Base-by-base conservation (phyloP, 2,797 vertebrate genomes). In the Delichon dasypus region DNA sequence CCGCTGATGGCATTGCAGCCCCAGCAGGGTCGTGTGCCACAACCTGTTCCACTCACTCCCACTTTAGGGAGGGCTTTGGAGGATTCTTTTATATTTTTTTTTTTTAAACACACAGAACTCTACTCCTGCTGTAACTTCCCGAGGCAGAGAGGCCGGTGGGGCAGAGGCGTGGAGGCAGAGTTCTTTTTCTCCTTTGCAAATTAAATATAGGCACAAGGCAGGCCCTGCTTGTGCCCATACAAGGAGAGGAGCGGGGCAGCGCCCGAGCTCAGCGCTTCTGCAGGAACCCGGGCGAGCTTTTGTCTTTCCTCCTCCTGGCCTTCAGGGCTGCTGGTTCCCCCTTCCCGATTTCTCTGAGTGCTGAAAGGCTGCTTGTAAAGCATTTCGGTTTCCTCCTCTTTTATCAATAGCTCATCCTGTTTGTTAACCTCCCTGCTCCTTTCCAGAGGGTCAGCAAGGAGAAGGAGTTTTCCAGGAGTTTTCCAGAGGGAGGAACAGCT, bases 121-220 rank as follows among this genome's bases (percentile, higher is more conserved):
- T 64, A 16, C 53, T 90, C 86, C 65, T 76, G 64, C 25, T 91
- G 81, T 32, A 54, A 18, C 77, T 61, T 73, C 86, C 44, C 36
- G 4, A 47, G 88, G 30, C 92, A 74, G 71, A 70, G 58, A 79
- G 93, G 88, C 82, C n/a, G 20, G 53, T n/a, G 53, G 55, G 67
- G 65, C 88, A 87, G 57, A 71, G 84, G 78, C 60, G 29, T 5
- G 11, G 54, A 93, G 77, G 45, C 62, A 77, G 87, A 25, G 18
- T 14, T 77, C 78, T 54, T 76, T 62, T 85, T 40, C 54, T 19
- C n/a, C 72, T 72, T 79, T 48, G 81, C 65, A 85, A 81, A 95
- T 96, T 96, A 96, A 96, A 97, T 96, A 97, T 96, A 96, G 96
- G 89, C 95, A 79, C 92, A 34, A 53, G 93, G 44, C 84, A 45